These are phyloP conservation scores for Melipona quadrifasciata DNA, from an alignment of 1,140 invertebrate genomes.

Conservation along the genomic window DNA sequence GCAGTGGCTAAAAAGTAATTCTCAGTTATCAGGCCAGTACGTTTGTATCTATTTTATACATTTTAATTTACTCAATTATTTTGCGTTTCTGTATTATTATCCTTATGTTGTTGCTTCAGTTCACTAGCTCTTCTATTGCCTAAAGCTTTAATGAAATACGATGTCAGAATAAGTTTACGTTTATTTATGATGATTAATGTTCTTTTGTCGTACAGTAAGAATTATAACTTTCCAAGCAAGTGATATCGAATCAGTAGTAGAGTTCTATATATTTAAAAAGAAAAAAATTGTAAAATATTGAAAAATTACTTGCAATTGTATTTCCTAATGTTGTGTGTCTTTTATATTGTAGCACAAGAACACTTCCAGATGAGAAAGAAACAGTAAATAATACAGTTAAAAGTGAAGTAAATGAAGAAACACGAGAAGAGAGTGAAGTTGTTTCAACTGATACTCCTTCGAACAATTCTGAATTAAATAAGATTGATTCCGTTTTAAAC, in stretches of 20 bases:
- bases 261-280: neutral
- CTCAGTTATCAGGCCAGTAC: constrained; percentile 54
- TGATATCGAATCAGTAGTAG: neutral
- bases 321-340: constrained; percentile 9
- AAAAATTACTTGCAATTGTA: neutral
- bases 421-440: constrained; percentile 11
- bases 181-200: neutral
- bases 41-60: constrained; percentile 45
- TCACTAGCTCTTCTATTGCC: neutral
- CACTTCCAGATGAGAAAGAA: neutral
- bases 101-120: neutral
- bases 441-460: neutral
- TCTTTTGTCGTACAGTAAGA: neutral
- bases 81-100: constrained; percentile 21
- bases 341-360: constrained; percentile 37
- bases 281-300: neutral
- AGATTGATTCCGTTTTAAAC: neutral
- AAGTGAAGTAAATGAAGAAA: constrained; percentile 23
- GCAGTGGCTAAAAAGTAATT: constrained; percentile 67
- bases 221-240: neutral
- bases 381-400: neutral
- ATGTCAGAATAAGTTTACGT: neutral
- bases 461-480: constrained; percentile 5
- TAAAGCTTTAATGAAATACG: neutral
- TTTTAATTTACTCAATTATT: constrained; percentile 26